These are phyloP conservation scores for Idaea dimidiata DNA, from an alignment of 2,888 invertebrate genomes.

Conservation along the genomic window DNA sequence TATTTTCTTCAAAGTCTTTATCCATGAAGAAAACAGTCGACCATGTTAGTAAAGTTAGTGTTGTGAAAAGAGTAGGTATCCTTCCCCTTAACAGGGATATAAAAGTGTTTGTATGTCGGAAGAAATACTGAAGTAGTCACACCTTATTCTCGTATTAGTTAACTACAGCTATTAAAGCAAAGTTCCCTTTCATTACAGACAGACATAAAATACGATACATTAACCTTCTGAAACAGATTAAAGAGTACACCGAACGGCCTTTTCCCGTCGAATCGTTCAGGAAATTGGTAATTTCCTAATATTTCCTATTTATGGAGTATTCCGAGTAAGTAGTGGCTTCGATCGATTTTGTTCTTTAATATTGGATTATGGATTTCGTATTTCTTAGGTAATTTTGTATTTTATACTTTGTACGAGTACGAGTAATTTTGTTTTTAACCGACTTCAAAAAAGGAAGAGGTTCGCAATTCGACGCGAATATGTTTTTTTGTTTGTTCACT, in stretches of 20 bases:
- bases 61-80: neutral
- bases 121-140: neutral
- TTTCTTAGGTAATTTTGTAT: neutral
- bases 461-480: too few species aligned
- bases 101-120: neutral
- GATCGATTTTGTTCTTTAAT: neutral
- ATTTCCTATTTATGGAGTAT: neutral
- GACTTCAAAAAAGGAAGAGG: too few species aligned
- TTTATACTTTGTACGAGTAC: too few species aligned
- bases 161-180: neutral
- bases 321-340: neutral
- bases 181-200: neutral
- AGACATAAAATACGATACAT: neutral
- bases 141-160: neutral
- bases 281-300: neutral
- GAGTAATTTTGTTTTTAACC: too few species aligned
- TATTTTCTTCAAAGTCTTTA: too few species aligned
- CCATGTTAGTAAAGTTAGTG: too few species aligned
- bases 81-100: neutral
- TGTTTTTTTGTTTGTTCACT: too few species aligned
- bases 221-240: constrained; percentile 1
- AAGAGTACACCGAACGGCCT: neutral
- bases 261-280: neutral
- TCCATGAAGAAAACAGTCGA: constrained; percentile 7
- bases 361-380: neutral